Evolutionary conservation across 2,113 vertebrate genomes (phyloP).

Genomic region (Gallinago jamesoni): DNA sequence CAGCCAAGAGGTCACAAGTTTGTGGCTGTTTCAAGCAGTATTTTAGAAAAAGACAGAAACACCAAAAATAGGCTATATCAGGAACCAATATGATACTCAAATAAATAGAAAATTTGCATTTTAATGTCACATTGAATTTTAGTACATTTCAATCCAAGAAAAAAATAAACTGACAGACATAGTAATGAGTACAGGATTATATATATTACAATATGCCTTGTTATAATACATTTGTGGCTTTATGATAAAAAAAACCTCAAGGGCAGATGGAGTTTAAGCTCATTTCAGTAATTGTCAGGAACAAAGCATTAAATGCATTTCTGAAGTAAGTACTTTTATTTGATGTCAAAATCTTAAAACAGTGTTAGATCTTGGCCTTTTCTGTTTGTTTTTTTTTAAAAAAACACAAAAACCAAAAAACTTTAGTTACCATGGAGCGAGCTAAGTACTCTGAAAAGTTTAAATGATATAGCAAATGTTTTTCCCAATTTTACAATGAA

Average conservation of each 20-base stretch:
- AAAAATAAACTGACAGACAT: conserved; percentile 87
- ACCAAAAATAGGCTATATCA: conserved; percentile 30
- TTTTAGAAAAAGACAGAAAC: conserved; percentile 52
- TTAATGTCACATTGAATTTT: conserved; percentile 92
- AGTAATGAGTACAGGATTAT: conserved; percentile 88
- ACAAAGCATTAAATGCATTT: conserved; percentile 81
- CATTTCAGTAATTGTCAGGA: conserved; percentile 76
- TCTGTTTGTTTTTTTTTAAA: neutral
- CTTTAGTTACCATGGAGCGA: conserved; percentile 66
- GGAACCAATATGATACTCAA: conserved; percentile 70
- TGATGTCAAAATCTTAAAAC: conserved; percentile 75
- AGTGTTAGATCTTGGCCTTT: conserved; percentile 68
- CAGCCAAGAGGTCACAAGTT: conserved; percentile 45
- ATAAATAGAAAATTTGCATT: conserved; percentile 92
- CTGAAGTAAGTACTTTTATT: conserved; percentile 75
- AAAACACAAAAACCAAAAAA: neutral
- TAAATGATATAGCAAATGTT: conserved; percentile 64
- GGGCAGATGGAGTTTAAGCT: conserved; percentile 82
- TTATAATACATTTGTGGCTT: conserved; percentile 91
- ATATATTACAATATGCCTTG: conserved; percentile 94
- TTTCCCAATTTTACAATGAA: conserved; percentile 50
- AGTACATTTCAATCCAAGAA: conserved; percentile 89
- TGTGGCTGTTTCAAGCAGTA: neutral
- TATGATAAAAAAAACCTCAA: conserved; percentile 85
- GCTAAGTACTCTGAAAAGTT: conserved; percentile 59